Evolutionary conservation across 2,888 invertebrate genomes (phyloP).

Genomic region (Apamea crenata): DNA sequence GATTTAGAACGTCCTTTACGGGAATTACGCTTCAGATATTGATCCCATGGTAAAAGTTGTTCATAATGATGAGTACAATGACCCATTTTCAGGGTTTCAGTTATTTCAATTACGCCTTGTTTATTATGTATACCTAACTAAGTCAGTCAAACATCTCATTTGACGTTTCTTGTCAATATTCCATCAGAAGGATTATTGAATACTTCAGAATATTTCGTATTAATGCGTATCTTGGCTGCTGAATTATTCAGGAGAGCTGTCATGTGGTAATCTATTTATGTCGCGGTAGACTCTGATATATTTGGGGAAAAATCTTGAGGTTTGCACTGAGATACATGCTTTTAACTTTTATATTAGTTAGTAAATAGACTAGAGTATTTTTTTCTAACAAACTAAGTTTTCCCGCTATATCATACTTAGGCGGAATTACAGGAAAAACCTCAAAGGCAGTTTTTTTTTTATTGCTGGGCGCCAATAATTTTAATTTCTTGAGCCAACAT

Average conservation of each 20-base stretch:
- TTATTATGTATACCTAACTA: background rate
- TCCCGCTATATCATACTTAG: background rate
- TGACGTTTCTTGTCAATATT: constrained; percentile 50
- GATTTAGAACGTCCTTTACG: too few relatives aligned
- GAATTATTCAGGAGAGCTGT: constrained; percentile 68
- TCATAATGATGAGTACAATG: background rate
- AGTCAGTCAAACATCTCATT: constrained; percentile 38
- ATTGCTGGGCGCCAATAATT: too few relatives aligned
- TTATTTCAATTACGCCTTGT: background rate
- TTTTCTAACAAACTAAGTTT: background rate
- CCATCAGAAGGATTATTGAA: constrained; percentile 57
- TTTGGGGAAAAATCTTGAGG: constrained; percentile 20
- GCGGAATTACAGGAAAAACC: background rate
- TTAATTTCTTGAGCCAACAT: constrained; percentile 21
- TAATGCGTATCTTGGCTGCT: constrained; percentile 55
- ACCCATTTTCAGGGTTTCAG: background rate
- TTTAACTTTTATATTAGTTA: background rate
- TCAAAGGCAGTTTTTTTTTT: background rate
- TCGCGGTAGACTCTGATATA: constrained; percentile 15
- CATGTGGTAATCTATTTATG: constrained; percentile 48
- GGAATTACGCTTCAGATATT: too few relatives aligned
- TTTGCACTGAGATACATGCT: background rate
- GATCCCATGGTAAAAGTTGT: too few relatives aligned
- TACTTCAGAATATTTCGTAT: constrained; percentile 54
- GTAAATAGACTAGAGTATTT: background rate